phyloP scores from a whole-genome alignment of 2,797 vertebrate genomes.

The Neomorphus geoffroyi region DNA sequence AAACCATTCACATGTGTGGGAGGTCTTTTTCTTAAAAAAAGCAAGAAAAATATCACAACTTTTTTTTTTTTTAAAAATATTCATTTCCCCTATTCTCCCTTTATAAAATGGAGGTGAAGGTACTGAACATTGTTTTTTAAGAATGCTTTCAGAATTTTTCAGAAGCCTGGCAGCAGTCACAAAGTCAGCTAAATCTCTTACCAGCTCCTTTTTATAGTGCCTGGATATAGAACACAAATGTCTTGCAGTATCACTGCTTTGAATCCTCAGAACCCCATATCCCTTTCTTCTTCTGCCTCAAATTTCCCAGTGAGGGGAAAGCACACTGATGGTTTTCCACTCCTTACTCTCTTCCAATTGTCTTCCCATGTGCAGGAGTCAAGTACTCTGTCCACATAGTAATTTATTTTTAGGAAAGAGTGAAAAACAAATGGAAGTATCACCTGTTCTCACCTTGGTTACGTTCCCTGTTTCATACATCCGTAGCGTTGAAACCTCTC shows the following conservation, averaged over 20 bases:
- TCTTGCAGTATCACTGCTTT: neutral
- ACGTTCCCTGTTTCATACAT: neutral
- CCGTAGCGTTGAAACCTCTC: neutral
- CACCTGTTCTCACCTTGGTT: neutral
- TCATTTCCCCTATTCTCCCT: neutral
- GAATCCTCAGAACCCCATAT: neutral
- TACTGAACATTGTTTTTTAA: neutral
- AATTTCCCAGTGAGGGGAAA: fast-evolving
- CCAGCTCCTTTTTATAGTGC: neutral
- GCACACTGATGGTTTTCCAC: neutral
- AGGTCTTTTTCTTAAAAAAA: neutral
- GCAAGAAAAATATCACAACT: neutral
- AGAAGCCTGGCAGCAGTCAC: neutral
- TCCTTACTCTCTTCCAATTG: neutral
- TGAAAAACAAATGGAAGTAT: neutral
- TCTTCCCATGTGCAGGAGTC: neutral
- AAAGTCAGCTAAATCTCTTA: neutral
- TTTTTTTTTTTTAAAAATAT: neutral
- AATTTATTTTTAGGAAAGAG: neutral
- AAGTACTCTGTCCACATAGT: neutral
- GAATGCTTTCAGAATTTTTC: neutral
- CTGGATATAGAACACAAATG: neutral
- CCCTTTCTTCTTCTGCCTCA: neutral
- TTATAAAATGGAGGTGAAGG: neutral
- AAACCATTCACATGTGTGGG: neutral